Evolutionary conservation across 1,140 invertebrate genomes (phyloP).

Genomic region (Aphaenogaster floridana): DNA sequence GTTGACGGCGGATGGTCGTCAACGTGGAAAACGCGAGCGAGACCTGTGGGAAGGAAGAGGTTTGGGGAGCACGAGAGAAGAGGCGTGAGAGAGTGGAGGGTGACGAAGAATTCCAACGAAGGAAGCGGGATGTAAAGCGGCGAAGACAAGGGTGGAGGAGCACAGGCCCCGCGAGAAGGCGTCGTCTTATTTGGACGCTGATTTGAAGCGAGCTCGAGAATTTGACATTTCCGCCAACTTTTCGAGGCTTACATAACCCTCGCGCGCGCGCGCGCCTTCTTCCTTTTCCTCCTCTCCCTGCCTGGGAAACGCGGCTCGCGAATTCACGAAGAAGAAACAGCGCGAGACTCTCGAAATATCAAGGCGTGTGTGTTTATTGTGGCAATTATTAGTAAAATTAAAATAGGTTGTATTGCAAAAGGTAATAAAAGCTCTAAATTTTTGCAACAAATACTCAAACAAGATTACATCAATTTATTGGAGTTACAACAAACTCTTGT

Average conservation of each 20-base stretch:
- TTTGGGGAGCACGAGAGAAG: neutral
- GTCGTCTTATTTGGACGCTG: conserved; percentile 79
- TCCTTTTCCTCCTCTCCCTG: no score
- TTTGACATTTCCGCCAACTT: conserved; percentile 82
- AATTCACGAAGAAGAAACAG: conserved; percentile 36
- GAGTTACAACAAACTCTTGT: conserved; percentile 44
- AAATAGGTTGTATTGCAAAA: neutral
- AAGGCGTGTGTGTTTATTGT: neutral
- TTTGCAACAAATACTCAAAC: conserved; percentile 19
- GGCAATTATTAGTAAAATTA: conserved; percentile 16
- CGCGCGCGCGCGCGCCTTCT: neutral
- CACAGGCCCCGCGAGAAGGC: conserved; percentile 74
- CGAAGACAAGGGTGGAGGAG: conserved; percentile 59
- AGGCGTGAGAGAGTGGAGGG: conserved; percentile 17
- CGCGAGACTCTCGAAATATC: conserved; percentile 53
- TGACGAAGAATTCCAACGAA: conserved; percentile 64
- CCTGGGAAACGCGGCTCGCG: conserved; percentile 43
- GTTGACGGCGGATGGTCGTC: conserved; percentile 72
- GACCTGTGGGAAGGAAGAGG: conserved; percentile 60
- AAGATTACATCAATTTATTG: conserved; percentile 48
- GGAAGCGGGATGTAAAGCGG: conserved; percentile 61
- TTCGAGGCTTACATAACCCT: conserved; percentile 55
- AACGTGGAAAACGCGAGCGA: conserved; percentile 68
- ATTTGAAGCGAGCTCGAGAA: conserved; percentile 82
- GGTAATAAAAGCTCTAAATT: neutral